These are phyloP conservation scores for Eleutherodactylus coqui DNA, from an alignment of 2,797 vertebrate species.

Conservation along the genomic window DNA sequence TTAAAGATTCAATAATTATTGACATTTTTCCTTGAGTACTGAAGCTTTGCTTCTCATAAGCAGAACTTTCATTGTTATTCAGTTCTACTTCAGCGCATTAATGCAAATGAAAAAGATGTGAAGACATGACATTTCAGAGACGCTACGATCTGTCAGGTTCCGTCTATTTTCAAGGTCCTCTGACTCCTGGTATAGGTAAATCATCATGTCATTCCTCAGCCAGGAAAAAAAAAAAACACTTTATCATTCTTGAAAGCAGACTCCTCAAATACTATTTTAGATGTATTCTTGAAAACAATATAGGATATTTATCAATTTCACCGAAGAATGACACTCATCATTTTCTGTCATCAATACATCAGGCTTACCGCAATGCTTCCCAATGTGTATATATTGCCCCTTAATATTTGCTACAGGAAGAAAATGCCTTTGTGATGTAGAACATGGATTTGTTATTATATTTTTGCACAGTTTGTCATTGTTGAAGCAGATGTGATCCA, in stretches of 20 bases:
- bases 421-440: neutral
- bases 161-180: conserved; percentile 56
- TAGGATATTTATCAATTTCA: conserved; percentile 25
- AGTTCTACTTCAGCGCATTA: conserved; percentile 56
- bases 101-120: conserved; percentile 61
- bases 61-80: conserved; percentile 61
- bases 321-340: neutral
- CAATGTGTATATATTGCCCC: neutral
- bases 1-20: conserved; percentile 58
- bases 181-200: conserved; percentile 47
- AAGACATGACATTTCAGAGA: conserved; percentile 61
- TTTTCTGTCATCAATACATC: conserved; percentile 3
- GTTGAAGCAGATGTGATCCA: neutral
- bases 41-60: conserved; percentile 48
- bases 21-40: conserved; percentile 48
- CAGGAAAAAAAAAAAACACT: conserved; percentile 28
- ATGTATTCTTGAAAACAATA: conserved; percentile 27
- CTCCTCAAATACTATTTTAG: conserved; percentile 40
- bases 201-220: conserved; percentile 52
- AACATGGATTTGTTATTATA: neutral
- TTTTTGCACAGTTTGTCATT: neutral
- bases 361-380: neutral
- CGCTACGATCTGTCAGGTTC: conserved; percentile 49
- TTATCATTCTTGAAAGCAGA: conserved; percentile 49
- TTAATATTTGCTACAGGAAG: neutral